phyloP scores from a whole-genome alignment of 2,113 vertebrate species.

The Caranx ignobilis region DNA sequence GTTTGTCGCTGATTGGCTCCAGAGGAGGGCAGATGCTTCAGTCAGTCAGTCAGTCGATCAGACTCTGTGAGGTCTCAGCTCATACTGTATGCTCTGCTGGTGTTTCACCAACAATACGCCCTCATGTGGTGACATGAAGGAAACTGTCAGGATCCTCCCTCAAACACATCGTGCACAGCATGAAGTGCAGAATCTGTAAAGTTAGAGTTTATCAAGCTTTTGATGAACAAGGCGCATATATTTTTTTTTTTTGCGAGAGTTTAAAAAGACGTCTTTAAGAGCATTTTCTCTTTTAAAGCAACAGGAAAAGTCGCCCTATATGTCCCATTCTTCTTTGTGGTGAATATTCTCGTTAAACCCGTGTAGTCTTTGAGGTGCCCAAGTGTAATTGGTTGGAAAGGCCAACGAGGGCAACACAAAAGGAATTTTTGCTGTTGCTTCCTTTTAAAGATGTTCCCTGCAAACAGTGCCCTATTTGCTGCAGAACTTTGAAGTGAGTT shows the following conservation, averaged over 20 bases:
- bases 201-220: background rate
- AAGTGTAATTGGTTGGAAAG: constrained; percentile 3
- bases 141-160: background rate
- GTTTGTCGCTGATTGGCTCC: background rate
- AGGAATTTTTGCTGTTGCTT: constrained; percentile 29
- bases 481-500: constrained; percentile 42
- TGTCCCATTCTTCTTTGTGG: background rate
- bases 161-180: background rate
- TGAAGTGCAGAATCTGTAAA: background rate
- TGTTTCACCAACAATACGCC: constrained; percentile 49
- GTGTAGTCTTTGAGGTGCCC: constrained; percentile 6
- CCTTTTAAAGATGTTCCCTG: constrained; percentile 66
- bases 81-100: background rate
- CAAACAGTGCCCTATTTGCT: constrained; percentile 68
- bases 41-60: constrained; percentile 8
- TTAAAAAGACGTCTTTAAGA: background rate
- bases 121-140: constrained; percentile 64
- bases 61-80: background rate
- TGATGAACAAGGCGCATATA: background rate
- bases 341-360: constrained; percentile 17
- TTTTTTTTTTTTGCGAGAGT: background rate
- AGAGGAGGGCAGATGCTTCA: background rate
- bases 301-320: background rate
- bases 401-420: constrained; percentile 8
- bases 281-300: background rate